Evolutionary conservation across 2,113 vertebrate genomes (phyloP).

Genomic region (Callaeas wilsoni): DNA sequence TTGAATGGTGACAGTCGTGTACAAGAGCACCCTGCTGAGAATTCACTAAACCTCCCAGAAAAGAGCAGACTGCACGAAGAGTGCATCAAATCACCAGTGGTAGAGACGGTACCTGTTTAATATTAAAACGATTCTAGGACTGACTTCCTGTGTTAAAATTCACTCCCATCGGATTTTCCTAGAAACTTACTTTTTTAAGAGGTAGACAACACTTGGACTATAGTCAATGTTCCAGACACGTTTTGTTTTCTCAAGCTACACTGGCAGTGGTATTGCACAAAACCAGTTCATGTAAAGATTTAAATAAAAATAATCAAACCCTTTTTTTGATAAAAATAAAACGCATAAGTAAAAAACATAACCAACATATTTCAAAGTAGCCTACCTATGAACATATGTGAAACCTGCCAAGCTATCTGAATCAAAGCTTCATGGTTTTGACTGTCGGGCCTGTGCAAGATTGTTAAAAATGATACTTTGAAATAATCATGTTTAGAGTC

Average conservation of each 20-base stretch:
- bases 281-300: constrained; percentile 66
- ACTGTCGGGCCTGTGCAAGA: constrained; percentile 88
- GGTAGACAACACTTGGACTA: constrained; percentile 55
- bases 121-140: constrained; percentile 41
- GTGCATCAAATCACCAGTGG: constrained; percentile 86
- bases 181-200: constrained; percentile 61
- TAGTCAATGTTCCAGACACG: constrained; percentile 64
- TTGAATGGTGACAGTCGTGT: constrained; percentile 75
- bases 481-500: constrained; percentile 80
- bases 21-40: constrained; percentile 81
- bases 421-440: constrained; percentile 73
- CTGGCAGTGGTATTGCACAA: constrained; percentile 75
- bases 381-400: constrained; percentile 67
- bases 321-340: constrained; percentile 73
- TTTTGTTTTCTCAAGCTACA: constrained; percentile 64
- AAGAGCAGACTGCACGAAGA: constrained; percentile 84
- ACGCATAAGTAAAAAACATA: constrained; percentile 54
- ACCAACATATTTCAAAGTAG: constrained; percentile 61
- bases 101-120: constrained; percentile 92
- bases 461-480: constrained; percentile 82
- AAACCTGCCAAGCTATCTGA: constrained; percentile 70
- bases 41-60: constrained; percentile 80
- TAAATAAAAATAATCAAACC: constrained; percentile 56
- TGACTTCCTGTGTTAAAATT: constrained; percentile 49
- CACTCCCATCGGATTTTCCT: constrained; percentile 62